Base-by-base conservation (phyloP, 2,888 invertebrate genomes). In the Polyommatus iphigenia region DNA sequence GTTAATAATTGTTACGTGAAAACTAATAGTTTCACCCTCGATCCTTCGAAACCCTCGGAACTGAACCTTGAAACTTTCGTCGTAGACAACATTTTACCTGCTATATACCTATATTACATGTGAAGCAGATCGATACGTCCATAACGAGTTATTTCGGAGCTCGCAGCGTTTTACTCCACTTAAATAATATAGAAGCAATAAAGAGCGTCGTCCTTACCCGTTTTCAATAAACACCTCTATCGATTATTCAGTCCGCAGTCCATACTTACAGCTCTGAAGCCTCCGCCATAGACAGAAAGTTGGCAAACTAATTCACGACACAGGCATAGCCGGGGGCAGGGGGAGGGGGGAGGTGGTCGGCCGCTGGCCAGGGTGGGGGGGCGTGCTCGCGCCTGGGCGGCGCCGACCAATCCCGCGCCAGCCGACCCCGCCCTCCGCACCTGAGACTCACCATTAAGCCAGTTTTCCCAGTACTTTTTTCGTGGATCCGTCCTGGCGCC, bases 221-320 rank as follows among this genome's bases (percentile, higher is more conserved):
- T 92, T 93, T 93, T 93, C 93, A 94, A 94, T 93, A 94, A 94
- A 94, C 93, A 93, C 93, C 93, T 93, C 92, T 94, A 94, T 94
- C 93, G 93, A 94, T 94, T 94, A 94, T 94, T 93, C 93, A 93
- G 91, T 87, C 87, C 89, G 91, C 86, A 92, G 91, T 92, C 93
- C 91, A 93, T 93, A 93, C 93, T 93, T 93, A 94, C 93, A 92
- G 89, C 88, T 89, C 88, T 88, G 87, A 88, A 89, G 91, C 91
- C 92, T 90, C 90, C 92, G 92, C 92, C 92, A 93, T 93, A 93
- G 93, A 94, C 93, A 92, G 91, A 92, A 92, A 94, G 93, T 94
- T 94, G 90, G 91, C 91, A 92, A 93, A 94, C 93, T 94, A 94
- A 94, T 93, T 93, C 93, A 89, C 93, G 92, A 93, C 93, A 93